Conservation (phyloP, 2,797 vertebrate genomes). For the Gallirallus australis region DNA sequence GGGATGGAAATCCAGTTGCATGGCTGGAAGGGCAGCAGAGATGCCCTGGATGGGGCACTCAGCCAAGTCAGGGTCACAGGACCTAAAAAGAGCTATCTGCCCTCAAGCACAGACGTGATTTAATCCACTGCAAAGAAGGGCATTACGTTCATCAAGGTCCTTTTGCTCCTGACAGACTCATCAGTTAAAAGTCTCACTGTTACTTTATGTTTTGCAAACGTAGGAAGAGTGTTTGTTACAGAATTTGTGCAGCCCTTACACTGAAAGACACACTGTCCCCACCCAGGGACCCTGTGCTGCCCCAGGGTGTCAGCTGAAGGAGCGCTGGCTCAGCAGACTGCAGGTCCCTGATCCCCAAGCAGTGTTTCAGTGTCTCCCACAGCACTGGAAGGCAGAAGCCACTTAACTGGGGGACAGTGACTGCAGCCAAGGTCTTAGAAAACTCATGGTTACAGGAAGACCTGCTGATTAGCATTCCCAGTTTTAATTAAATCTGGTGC, state of each 20-base stretch:
- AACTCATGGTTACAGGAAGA: constrained; percentile 1
- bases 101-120: background rate
- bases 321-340: background rate
- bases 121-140: background rate
- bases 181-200: background rate
- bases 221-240: background rate
- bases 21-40: background rate
- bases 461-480: constrained; percentile 47
- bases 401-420: background rate
- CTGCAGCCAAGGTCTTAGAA: background rate
- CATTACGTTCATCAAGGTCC: background rate
- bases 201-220: background rate
- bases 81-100: background rate
- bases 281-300: no score
- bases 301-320: background rate
- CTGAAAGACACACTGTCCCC: background rate
- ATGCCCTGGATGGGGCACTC: background rate
- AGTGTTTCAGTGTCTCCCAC: background rate
- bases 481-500: constrained; percentile 50
- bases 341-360: background rate
- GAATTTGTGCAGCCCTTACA: background rate
- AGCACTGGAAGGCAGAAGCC: background rate
- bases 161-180: background rate
- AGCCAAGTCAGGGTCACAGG: background rate
- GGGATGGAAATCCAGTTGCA: background rate